Evolutionary conservation across 2,797 vertebrate genomes (phyloP).

Genomic region (Chanos chanos): DNA sequence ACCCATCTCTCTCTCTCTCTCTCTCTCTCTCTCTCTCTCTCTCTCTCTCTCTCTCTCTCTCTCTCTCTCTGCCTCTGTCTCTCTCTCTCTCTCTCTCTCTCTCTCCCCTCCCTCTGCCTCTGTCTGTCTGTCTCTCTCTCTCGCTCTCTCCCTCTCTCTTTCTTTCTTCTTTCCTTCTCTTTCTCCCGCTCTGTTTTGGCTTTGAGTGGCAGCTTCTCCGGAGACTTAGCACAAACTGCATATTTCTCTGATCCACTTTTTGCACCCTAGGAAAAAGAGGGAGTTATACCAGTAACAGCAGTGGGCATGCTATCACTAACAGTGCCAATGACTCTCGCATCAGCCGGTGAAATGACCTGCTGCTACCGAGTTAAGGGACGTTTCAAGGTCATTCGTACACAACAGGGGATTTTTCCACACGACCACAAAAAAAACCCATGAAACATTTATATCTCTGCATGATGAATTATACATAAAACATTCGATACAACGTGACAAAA

Average conservation of each 20-base stretch:
- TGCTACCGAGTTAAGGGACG: conserved; percentile 68
- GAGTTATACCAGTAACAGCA: conserved; percentile 50
- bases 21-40: conserved; percentile 43
- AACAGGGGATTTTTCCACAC: conserved; percentile 45
- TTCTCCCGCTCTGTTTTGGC: too few species aligned
- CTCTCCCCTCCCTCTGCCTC: conserved; percentile 39
- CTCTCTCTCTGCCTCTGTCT: conserved; percentile 32
- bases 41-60: conserved; percentile 30
- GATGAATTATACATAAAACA: conserved; percentile 69
- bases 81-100: conserved; percentile 29
- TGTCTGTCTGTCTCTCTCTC: conserved; percentile 49
- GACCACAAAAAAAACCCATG: conserved; percentile 53
- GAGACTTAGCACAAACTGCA: conserved; percentile 69
- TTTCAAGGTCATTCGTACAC: conserved; percentile 73
- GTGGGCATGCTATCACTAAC: conserved; percentile 14
- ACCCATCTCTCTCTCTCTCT: conserved; percentile 52
- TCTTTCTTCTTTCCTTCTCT: conserved; percentile 76
- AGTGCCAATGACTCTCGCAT: conserved; percentile 17
- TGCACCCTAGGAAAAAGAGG: conserved; percentile 72
- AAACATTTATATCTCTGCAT: conserved; percentile 66
- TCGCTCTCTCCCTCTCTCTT: conserved; percentile 54
- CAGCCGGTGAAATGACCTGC: conserved; percentile 44
- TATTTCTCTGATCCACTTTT: conserved; percentile 78
- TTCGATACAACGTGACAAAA: conserved; percentile 61
- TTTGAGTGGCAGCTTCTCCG: conserved; percentile 74